Conservation (phyloP, 2,113 vertebrate genomes). For the Albula glossodonta region DNA sequence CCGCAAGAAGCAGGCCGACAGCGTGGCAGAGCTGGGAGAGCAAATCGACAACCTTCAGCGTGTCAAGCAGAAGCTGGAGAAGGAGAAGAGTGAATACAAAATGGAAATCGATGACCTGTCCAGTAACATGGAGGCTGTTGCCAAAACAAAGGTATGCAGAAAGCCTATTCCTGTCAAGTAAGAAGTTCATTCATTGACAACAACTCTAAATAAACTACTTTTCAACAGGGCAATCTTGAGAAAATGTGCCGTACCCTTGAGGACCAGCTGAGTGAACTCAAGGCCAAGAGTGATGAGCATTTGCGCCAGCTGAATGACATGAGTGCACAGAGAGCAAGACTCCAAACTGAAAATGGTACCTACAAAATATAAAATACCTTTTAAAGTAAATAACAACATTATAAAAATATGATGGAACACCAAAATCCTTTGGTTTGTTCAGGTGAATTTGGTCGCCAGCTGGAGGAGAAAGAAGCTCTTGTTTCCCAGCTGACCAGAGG, state of each 20-base stretch:
- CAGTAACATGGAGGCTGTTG: conserved; percentile 81
- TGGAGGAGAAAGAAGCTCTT: conserved; percentile 79
- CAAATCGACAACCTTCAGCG: conserved; percentile 88
- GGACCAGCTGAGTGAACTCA: conserved; percentile 86
- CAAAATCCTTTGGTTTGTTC: background rate
- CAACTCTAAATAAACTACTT: conserved; percentile 16
- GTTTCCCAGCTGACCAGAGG: conserved; percentile 77
- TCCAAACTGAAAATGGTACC: conserved; percentile 73
- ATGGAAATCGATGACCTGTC: conserved; percentile 86
- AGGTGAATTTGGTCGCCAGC: conserved; percentile 77
- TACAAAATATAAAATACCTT: background rate
- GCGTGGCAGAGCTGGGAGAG: conserved; percentile 81
- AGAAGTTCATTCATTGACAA: too few species aligned
- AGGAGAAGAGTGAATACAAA: conserved; percentile 89
- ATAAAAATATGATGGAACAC: conserved; percentile 9
- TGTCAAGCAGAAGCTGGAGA: conserved; percentile 90
- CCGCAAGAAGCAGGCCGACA: conserved; percentile 84
- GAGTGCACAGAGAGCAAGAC: conserved; percentile 72
- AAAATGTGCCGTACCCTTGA: conserved; percentile 86
- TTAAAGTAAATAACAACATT: background rate
- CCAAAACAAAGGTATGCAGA: conserved; percentile 82
- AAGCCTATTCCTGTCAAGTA: too few species aligned
- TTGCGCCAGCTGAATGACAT: conserved; percentile 81
- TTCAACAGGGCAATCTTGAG: conserved; percentile 79
- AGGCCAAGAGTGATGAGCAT: conserved; percentile 84